phyloP scores from a whole-genome alignment of 2,888 invertebrate genomes.

The Pseudococcus jackbeardsleyi region DNA sequence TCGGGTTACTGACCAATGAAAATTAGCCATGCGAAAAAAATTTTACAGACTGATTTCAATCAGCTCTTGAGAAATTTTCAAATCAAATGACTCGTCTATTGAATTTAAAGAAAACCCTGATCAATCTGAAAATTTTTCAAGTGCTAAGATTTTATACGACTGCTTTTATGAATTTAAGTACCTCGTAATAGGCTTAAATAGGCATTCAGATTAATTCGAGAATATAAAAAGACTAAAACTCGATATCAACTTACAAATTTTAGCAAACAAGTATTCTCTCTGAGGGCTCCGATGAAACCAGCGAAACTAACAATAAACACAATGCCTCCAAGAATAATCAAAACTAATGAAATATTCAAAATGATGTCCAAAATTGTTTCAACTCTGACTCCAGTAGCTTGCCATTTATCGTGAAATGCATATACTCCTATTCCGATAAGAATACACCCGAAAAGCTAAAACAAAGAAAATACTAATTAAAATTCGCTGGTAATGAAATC shows the following conservation, averaged over 20 bases:
- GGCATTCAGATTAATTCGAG: not conserved
- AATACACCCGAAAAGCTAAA: slow-evolving; percentile 87
- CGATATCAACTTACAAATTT: slow-evolving; percentile 81
- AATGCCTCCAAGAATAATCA: slow-evolving; percentile 89
- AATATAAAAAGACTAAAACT: not conserved
- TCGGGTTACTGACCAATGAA: slow-evolving; percentile 38
- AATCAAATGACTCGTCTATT: not conserved
- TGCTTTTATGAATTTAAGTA: not conserved
- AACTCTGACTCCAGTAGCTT: slow-evolving; percentile 85
- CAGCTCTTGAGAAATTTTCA: not conserved
- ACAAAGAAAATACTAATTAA: slow-evolving; percentile 56
- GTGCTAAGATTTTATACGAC: not conserved
- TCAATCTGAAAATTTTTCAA: not conserved
- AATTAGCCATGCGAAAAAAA: not conserved
- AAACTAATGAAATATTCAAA: slow-evolving; percentile 89
- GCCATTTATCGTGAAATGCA: slow-evolving; percentile 94
- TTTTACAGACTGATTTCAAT: not conserved
- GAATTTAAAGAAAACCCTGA: not conserved
- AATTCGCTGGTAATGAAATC: not conserved
- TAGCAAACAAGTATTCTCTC: slow-evolving; percentile 92
- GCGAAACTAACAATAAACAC: slow-evolving; percentile 95
- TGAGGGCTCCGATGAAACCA: slow-evolving; percentile 89
- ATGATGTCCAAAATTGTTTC: slow-evolving; percentile 89
- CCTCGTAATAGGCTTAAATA: not conserved
- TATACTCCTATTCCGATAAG: slow-evolving; percentile 90